A percentile compares a stretch with the other conserved stretches of the same genome.
Conservation (phyloP, 2,113 vertebrate species). For the Erythrolamprus reginae region DNA sequence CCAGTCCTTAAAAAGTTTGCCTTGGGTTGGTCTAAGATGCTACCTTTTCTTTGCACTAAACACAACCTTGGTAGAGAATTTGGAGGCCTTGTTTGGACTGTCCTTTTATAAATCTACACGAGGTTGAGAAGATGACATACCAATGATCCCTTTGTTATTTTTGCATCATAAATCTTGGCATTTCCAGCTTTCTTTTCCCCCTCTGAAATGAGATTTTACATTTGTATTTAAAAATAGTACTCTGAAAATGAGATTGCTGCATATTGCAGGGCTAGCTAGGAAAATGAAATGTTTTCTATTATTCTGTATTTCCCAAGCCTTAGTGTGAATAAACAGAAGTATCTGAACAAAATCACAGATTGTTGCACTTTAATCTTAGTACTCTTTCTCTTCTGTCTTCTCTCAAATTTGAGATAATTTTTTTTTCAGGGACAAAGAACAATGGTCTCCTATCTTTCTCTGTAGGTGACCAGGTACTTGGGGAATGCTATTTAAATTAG, state of each 20-base stretch:
- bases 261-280: not conserved
- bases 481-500: not conserved
- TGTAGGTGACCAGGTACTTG: not conserved
- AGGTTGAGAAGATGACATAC: not conserved
- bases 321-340: not conserved
- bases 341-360: not conserved
- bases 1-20: not conserved
- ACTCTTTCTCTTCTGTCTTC: not conserved
- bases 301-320: not conserved
- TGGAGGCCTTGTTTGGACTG: not conserved
- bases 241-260: not conserved
- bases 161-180: not conserved
- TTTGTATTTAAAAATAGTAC: not conserved
- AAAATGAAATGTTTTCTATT: not conserved
- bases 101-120: not conserved
- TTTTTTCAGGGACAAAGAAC: not conserved
- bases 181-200: not conserved
- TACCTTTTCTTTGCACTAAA: not conserved
- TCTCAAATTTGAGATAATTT: not conserved
- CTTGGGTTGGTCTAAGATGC: conserved; percentile 5
- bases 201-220: not conserved
- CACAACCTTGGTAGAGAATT: not conserved
- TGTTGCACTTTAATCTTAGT: not conserved
- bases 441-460: not conserved
- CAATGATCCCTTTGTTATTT: not conserved